Conservation (phyloP, 2,113 vertebrate genomes). For the Rafetus swinhoei region DNA sequence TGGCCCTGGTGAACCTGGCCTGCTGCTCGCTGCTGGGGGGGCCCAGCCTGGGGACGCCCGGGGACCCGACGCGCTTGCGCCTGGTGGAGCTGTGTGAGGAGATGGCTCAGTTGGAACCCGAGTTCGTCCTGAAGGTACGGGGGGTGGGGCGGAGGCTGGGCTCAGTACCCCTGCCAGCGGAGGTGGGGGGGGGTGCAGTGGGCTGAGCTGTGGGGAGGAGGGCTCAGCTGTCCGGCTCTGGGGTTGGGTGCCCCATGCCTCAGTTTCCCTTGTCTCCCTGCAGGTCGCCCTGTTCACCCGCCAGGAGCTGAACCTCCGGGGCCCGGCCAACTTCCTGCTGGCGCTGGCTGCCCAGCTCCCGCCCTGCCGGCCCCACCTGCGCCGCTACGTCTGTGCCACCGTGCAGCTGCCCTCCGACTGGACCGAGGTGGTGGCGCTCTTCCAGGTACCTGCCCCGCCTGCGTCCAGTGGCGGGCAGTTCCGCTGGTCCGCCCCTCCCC, state of each 20-base stretch:
- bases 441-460: too few relatives aligned
- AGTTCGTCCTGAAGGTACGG: constrained; percentile 90
- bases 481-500: too few relatives aligned
- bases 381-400: constrained; percentile 85
- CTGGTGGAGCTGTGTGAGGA: constrained; percentile 75
- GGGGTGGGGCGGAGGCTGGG: not conserved
- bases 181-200: too few relatives aligned
- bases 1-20: constrained; percentile 81
- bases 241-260: not conserved
- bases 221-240: not conserved
- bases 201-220: too few relatives aligned
- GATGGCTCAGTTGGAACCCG: constrained; percentile 80
- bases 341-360: constrained; percentile 83
- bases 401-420: constrained; percentile 91
- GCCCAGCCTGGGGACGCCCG: constrained; percentile 51
- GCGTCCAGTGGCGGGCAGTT: too few relatives aligned
- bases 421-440: constrained; percentile 86
- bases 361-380: constrained; percentile 81
- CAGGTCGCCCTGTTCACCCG: constrained; percentile 89
- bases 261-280: not conserved
- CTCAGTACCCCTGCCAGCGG: not conserved
- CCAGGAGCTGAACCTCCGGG: constrained; percentile 89
- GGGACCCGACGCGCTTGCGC: constrained; percentile 42
- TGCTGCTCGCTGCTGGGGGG: constrained; percentile 82
- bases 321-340: constrained; percentile 86